Base-by-base conservation (phyloP, 2,888 invertebrate genomes). In the Andrena chrysosceles region DNA sequence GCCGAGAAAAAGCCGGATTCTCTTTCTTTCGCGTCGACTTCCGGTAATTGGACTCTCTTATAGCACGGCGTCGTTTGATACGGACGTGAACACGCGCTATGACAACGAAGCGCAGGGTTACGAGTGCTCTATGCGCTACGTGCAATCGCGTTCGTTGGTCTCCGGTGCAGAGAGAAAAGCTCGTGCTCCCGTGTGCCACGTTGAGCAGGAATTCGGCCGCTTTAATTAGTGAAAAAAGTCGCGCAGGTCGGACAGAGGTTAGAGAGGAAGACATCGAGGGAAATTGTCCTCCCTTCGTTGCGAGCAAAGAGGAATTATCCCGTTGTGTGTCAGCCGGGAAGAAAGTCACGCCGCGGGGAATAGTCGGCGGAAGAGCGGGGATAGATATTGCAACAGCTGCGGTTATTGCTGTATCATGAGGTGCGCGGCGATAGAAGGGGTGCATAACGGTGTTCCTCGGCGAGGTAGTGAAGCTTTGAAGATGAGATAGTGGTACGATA, bases 301-400 rank as follows among this genome's bases (percentile, higher is more conserved):
- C 42, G 2, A n/a, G 29, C 29, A 26, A 63, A 70, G 60, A 42
- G 52, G 67, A 67, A 66, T 52, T 59, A 48, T 62, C 20, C 35
- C 29, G 7, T 8, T 52, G 7, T 16, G 52, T 23, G 31, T 29
- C 35, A 29, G n/a, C 31, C 16, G 33, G 62, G 31, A 69, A 66
- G 60, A 71, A 67, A 67, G 42, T 10, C n/a, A 20, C n/a, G 42
- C n/a, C n/a, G 20, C 26, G 69, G 63, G 49, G 72, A 56, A 68
- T 60, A 60, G 82, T 77, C 62, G 78, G 67, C 59, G 49, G 72
- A 60, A 68, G 72, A 71, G 35, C 63, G 52, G 49, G 70, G 72
- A 77, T 79, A 79, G 70, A 79, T 85, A 79, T 79, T 68, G 71
- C 75, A 85, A 77, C 85, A 81, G 81, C 73, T 79, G 74, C 60